These are phyloP conservation scores for Prionailurus viverrinus DNA, from an alignment of 2,113 vertebrate species.

Conservation along the genomic window DNA sequence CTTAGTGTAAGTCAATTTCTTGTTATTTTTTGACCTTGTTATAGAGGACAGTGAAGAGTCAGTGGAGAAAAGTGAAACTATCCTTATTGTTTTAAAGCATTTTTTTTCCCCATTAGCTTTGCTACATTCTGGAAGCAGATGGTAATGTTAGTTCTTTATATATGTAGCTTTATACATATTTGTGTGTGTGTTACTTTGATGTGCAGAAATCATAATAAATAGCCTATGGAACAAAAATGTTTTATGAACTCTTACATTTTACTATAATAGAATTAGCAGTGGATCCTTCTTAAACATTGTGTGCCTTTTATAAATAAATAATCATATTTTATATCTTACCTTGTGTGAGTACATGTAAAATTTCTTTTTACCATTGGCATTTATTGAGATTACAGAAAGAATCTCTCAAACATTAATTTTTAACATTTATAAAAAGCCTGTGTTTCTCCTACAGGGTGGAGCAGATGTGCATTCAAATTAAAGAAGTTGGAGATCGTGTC, in stretches of 20 bases:
- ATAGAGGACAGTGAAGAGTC: neutral
- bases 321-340: neutral
- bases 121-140: neutral
- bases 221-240: neutral
- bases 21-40: neutral
- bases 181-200: neutral
- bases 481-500: slow-evolving; percentile 97
- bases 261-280: slow-evolving; percentile 3
- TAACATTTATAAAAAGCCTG: slow-evolving; percentile 36
- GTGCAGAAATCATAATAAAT: neutral
- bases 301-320: slow-evolving; percentile 47
- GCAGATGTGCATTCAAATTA: slow-evolving; percentile 98
- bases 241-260: slow-evolving; percentile 28
- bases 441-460: slow-evolving; percentile 92
- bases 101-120: slow-evolving; percentile 23
- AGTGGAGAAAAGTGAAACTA: neutral
- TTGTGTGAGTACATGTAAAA: slow-evolving; percentile 9
- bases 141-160: neutral
- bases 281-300: neutral
- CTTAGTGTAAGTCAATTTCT: neutral
- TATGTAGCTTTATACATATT: neutral
- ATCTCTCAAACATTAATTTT: slow-evolving; percentile 63
- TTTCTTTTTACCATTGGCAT: neutral
- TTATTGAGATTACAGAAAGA: slow-evolving; percentile 49
- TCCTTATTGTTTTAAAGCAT: slow-evolving; percentile 6